Percentiles rank a stretch among this genome's conserved stretches.
Conservation (phyloP, 2,888 invertebrate species). For the Sminthurinus aureus region DNA sequence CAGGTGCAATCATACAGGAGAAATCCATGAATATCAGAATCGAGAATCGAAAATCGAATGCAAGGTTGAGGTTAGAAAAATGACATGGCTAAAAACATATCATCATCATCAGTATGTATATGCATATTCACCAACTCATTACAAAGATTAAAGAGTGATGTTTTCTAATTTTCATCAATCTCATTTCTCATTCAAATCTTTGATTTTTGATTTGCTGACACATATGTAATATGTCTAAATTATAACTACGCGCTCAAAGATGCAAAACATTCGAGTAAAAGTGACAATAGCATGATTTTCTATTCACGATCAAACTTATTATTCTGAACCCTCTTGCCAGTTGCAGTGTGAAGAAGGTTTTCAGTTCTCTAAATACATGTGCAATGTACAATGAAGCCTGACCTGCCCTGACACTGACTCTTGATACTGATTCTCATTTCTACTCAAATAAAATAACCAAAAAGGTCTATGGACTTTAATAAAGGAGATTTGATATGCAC, state of each 20-base stretch:
- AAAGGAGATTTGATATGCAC: background rate
- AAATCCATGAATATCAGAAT: conserved; percentile 30
- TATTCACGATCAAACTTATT: background rate
- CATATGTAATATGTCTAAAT: too few relatives aligned
- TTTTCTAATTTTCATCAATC: background rate
- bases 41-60: conserved; percentile 13
- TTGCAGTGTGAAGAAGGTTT: too few relatives aligned
- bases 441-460: too few relatives aligned
- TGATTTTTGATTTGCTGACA: background rate
- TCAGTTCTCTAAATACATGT: too few relatives aligned
- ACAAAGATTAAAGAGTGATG: background rate
- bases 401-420: background rate
- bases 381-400: background rate
- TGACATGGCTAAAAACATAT: conserved; percentile 16
- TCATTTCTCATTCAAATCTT: background rate
- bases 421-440: background rate
- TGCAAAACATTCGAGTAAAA: background rate
- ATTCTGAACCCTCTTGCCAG: too few relatives aligned
- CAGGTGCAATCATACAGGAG: background rate
- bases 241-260: background rate
- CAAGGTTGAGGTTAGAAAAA: conserved; percentile 40
- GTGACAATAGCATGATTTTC: background rate
- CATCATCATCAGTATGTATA: too few relatives aligned
- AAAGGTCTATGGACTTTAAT: background rate
- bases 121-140: too few relatives aligned